These are phyloP conservation scores for Odontocolon sp. DNA, from an alignment of 2,888 invertebrate species.

Conservation along the genomic window DNA sequence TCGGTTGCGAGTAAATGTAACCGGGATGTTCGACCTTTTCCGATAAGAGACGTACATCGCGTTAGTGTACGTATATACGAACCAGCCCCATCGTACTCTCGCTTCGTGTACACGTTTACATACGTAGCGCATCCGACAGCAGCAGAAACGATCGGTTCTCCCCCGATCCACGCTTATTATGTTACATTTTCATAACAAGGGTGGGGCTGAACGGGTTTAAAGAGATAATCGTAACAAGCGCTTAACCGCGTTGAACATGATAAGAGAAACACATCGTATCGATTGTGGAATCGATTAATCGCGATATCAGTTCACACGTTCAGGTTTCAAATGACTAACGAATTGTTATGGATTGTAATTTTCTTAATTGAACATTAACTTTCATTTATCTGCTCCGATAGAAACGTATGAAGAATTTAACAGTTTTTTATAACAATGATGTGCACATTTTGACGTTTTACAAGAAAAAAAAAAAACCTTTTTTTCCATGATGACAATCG, in stretches of 20 bases:
- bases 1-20: conserved; percentile 74
- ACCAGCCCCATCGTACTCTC: neutral
- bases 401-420: too few species aligned
- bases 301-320: neutral
- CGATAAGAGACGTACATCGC: conserved; percentile 71
- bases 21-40: conserved; percentile 79
- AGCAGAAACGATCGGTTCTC: conserved; percentile 14
- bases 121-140: neutral
- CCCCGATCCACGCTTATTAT: conserved; percentile 61
- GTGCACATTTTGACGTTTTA: too few species aligned
- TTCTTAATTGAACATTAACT: neutral
- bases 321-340: neutral
- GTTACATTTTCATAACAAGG: conserved; percentile 70
- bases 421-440: too few species aligned
- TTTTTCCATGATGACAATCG: too few species aligned
- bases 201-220: neutral
- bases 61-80: neutral
- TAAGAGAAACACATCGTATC: conserved; percentile 32
- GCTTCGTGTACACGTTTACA: neutral
- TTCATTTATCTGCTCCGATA: neutral
- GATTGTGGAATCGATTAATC: conserved; percentile 33
- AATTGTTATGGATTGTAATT: too few species aligned
- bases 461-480: too few species aligned
- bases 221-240: conserved; percentile 64
- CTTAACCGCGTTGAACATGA: conserved; percentile 48